phyloP scores from a whole-genome alignment of 2,888 invertebrate species.

The Erebia palarica region DNA sequence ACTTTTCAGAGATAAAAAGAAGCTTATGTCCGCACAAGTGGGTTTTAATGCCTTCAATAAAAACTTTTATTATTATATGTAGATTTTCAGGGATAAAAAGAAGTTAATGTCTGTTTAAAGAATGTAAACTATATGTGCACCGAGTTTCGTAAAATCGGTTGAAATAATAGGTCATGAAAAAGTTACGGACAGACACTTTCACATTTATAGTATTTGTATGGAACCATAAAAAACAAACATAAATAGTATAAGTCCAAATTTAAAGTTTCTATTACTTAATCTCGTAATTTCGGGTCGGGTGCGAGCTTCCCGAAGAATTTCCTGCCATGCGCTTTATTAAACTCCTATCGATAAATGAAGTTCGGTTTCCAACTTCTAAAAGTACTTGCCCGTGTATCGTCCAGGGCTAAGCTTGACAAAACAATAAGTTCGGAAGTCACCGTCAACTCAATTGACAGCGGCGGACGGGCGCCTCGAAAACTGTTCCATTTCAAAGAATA shows the following conservation, averaged over 20 bases:
- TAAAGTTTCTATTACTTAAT: neutral
- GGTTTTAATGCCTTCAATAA: too few species aligned
- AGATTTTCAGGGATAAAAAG: too few species aligned
- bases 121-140: too few species aligned
- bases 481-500: conserved; percentile 36
- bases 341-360: conserved; percentile 18
- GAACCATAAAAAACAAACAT: too few species aligned
- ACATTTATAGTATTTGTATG: too few species aligned
- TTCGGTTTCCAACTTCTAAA: conserved; percentile 1
- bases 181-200: too few species aligned
- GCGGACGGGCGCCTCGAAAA: conserved; percentile 35
- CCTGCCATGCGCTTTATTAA: conserved; percentile 5
- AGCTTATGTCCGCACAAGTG: too few species aligned
- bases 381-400: conserved; percentile 12
- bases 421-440: conserved; percentile 42
- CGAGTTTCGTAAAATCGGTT: too few species aligned
- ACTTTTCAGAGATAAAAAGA: too few species aligned
- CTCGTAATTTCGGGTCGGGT: neutral
- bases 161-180: too few species aligned
- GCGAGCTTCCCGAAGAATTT: neutral
- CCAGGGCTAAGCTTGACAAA: conserved; percentile 35
- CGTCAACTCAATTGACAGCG: conserved; percentile 40
- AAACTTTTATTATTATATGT: too few species aligned
- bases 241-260: neutral
- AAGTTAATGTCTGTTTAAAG: too few species aligned